Base-by-base conservation (phyloP, 2,888 invertebrate genomes). In the Callinectes sapidus region DNA sequence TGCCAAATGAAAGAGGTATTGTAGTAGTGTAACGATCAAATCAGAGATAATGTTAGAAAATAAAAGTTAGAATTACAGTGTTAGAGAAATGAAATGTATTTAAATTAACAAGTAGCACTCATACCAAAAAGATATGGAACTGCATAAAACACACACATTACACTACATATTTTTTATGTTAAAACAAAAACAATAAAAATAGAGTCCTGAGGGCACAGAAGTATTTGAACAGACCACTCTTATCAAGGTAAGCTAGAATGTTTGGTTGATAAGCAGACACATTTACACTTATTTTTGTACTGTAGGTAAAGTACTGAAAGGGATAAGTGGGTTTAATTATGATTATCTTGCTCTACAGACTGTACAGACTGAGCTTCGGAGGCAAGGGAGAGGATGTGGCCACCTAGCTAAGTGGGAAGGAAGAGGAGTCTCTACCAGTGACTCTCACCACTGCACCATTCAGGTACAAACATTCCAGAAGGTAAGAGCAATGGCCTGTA, bases 191-290 rank as follows among this genome's bases (percentile, higher is more conserved):
- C 23, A n/a, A n/a, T 81, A 81, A 32, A 35, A 35, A 16, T 13
- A 81, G 35, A 81, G 81, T 16, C 81, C 35, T 32, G 35, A 81
- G 35, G 81, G 35, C n/a, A 35, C 10, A 32, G 35, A 32, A 35
- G 81, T 81, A 16, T 32, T n/a, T 32, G 81, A 35, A 32, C 81
- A 81, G 81, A 35, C 14, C 81, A 32, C 32, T 18, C 35, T 35
- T 81, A 16, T 81, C 13, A 81, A 35, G 35, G 35, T 77, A 28
- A 77, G 71, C 71, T 77, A 77, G 71, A 77, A 77, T 77, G 71
- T 77, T 77, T 81, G 32, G 16, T 35, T 16, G 81, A 81, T 81
- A 35, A 32, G 35, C 81, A 81, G 10, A 35, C 32, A 35, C 35
- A 13, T 81, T 81, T 35, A 35, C 35, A 18, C 3, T 71, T 35